Conservation (phyloP, 2,113 vertebrate species). For the Xiphophorus couchianus region DNA sequence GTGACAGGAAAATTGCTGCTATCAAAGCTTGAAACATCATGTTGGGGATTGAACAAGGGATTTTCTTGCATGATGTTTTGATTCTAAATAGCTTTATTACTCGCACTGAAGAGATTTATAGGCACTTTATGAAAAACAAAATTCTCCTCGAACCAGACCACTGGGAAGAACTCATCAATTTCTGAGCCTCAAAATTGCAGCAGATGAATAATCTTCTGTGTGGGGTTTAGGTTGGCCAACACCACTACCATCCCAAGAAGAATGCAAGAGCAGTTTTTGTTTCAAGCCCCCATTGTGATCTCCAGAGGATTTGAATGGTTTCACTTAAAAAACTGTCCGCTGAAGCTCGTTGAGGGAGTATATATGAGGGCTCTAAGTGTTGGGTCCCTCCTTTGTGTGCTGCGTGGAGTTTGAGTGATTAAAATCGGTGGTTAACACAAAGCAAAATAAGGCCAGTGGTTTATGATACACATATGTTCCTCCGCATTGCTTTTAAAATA, state of each 20-base stretch:
- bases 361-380: conserved; percentile 15
- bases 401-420: conserved; percentile 43
- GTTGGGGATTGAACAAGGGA: conserved; percentile 30
- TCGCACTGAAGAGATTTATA: conserved; percentile 63
- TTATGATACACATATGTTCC: conserved; percentile 52
- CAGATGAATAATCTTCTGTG: conserved; percentile 64
- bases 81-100: conserved; percentile 75
- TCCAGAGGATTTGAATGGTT: conserved; percentile 64
- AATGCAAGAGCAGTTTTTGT: conserved; percentile 66
- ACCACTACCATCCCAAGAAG: conserved; percentile 58
- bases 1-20: conserved; percentile 37
- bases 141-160: conserved; percentile 68
- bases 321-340: conserved; percentile 58
- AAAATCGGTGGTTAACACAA: conserved; percentile 50
- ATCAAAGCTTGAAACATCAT: conserved; percentile 39
- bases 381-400: conserved; percentile 19
- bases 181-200: conserved; percentile 55
- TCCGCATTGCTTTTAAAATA: conserved; percentile 39
- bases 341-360: conserved; percentile 29
- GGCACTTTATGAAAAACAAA: conserved; percentile 77
- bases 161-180: conserved; percentile 73
- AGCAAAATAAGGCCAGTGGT: conserved; percentile 43
- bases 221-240: conserved; percentile 68
- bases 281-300: conserved; percentile 55
- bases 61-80: conserved; percentile 27